Evolutionary conservation across 1,140 invertebrate species (phyloP).

Genomic region (Nautilus pompilius): DNA sequence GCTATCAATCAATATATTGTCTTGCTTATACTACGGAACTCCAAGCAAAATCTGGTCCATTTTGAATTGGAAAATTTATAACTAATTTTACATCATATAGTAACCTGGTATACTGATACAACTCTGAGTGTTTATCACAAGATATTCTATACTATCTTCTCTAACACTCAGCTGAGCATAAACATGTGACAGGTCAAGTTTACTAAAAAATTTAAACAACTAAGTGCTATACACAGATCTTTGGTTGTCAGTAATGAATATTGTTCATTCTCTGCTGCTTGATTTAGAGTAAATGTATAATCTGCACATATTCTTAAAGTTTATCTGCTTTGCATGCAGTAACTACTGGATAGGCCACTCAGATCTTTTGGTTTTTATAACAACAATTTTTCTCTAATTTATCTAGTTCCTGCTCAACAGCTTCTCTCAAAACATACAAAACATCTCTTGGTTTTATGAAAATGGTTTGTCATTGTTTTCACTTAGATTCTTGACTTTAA

Average conservation of each 20-base stretch:
- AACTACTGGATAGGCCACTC: constrained; percentile 50
- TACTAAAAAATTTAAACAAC: constrained; percentile 33
- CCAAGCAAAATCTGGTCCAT: background rate
- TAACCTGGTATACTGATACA: constrained; percentile 53
- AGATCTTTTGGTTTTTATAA: constrained; percentile 12
- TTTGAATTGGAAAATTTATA: background rate
- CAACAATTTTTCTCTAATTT: constrained; percentile 16
- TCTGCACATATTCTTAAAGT: constrained; percentile 47
- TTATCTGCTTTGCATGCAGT: constrained; percentile 41
- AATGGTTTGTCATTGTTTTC: no score
- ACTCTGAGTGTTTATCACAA: constrained; percentile 48
- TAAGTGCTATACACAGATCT: constrained; percentile 30
- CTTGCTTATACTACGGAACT: background rate
- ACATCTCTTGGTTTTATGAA: constrained; percentile 20
- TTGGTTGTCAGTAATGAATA: constrained; percentile 37
- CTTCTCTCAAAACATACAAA: constrained; percentile 18
- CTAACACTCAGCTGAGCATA: constrained; percentile 23
- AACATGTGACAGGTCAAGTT: constrained; percentile 26
- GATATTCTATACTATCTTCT: no score
- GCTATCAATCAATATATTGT: background rate
- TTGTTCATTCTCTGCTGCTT: constrained; percentile 11
- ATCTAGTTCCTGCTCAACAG: constrained; percentile 27
- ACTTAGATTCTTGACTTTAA: no score
- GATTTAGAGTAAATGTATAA: constrained; percentile 49
- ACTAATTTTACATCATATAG: constrained; percentile 51